Evolutionary conservation across 2,797 vertebrate genomes (phyloP), one percentile per base, ranked within the genome.

Genomic region (Nasua narica): DNA sequence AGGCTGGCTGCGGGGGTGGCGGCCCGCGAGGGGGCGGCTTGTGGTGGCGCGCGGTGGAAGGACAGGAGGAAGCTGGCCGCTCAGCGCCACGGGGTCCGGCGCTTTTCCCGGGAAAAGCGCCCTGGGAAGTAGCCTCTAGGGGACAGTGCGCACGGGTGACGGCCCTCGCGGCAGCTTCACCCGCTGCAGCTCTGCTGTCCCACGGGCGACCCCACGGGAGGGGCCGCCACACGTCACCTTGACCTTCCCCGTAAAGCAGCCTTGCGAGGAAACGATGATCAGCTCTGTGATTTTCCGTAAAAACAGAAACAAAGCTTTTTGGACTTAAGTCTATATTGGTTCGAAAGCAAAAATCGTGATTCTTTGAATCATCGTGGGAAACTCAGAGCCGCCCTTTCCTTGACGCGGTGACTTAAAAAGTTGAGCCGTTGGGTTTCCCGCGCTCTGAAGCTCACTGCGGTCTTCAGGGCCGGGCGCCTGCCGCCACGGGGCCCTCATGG

Each of bases 121-220:
- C 0, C 87, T 7, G 81, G 81, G 67, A 95, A 87, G 43, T 0
- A 76, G 82, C 62, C 0, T 25, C 54, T 46, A 5, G 40, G 94
- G 74, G 40, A 12, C 19, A 4, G 0, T 0, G 35, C 18, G 1
- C 72, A 9, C 2, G 0, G 2, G 2, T 77, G 93, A 8, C 1
- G 5, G 18, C 16, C n/a, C 79, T 92, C n/a, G 19, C 5, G 18
- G 37, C 54, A 54, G 43, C 79, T n/a, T 62, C 25, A 9, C n/a
- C 50, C 3, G 0, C 27, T 16, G 58, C 35, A 16, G 32, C 62
- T 32, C 4, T 14, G 32, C 79, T 7, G 1, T 35, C 29, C 43
- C 78, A 21, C 8, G 25, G 74, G 15, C 14, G 72, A 46, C 27
- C 27, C 67, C 12, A 0, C 0, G 0, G 19, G 14, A 2, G 0